A percentile compares a stretch with the other conserved stretches of the same genome.
Evolutionary conservation across 2,113 vertebrate species (phyloP).

Genomic region (Paramisgurnus dabryanus): DNA sequence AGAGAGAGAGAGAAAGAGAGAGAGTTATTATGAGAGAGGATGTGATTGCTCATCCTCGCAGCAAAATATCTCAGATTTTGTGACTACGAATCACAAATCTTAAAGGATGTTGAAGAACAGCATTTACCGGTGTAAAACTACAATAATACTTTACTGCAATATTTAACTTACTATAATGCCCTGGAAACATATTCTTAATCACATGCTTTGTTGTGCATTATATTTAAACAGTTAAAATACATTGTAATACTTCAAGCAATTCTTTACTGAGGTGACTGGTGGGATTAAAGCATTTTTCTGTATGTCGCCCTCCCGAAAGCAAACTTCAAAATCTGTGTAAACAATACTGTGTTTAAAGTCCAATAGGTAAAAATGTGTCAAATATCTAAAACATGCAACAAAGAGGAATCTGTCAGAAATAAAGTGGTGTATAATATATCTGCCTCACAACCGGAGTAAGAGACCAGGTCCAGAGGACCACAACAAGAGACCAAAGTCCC

Average conservation of each 20-base stretch:
- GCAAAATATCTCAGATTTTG: neutral
- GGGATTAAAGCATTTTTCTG: neutral
- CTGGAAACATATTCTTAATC: too few relatives aligned
- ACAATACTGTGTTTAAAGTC: slow-evolving; percentile 4
- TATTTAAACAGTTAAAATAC: too few relatives aligned
- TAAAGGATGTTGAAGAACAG: neutral
- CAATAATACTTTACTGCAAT: neutral
- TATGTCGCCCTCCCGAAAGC: neutral
- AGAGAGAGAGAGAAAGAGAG: slow-evolving; percentile 14
- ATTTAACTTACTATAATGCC: too few relatives aligned
- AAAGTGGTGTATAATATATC: neutral
- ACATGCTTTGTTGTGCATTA: too few relatives aligned
- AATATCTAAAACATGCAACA: neutral
- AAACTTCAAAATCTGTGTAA: neutral
- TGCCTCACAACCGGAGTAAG: neutral
- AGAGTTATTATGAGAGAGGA: neutral
- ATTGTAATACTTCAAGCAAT: neutral
- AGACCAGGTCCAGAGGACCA: neutral
- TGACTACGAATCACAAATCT: neutral
- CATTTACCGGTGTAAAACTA: neutral
- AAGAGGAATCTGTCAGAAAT: slow-evolving; percentile 1
- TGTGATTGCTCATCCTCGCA: slow-evolving; percentile 1
- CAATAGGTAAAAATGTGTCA: neutral
- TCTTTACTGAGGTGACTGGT: neutral
- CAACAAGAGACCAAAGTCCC: neutral